phyloP scores from a whole-genome alignment of 2,797 vertebrate species.

The Myiotriccus ornatus region DNA sequence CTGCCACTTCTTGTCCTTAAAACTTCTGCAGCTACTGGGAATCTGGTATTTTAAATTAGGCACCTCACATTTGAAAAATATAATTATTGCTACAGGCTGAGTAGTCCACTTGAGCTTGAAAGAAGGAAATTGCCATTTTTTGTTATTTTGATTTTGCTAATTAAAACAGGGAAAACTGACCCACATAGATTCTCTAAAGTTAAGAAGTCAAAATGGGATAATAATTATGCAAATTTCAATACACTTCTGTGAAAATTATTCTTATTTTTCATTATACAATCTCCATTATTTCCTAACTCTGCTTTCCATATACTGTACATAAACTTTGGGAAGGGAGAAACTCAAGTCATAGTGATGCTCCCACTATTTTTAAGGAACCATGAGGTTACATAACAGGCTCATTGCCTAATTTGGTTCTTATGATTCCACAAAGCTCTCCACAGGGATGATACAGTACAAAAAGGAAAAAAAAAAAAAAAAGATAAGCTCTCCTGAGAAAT shows the following conservation, averaged over 20 bases:
- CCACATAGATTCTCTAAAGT: slow-evolving; percentile 61
- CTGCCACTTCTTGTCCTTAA: slow-evolving; percentile 47
- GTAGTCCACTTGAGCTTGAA: slow-evolving; percentile 55
- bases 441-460: slow-evolving; percentile 32
- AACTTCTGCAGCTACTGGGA: slow-evolving; percentile 68
- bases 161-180: slow-evolving; percentile 66
- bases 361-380: slow-evolving; percentile 57
- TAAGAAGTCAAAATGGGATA: slow-evolving; percentile 67
- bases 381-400: slow-evolving; percentile 50
- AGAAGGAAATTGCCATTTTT: slow-evolving; percentile 61
- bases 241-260: slow-evolving; percentile 1
- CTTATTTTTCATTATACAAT: slow-evolving; percentile 13
- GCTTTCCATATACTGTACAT: background rate
- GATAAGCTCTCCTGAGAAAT: slow-evolving; percentile 56
- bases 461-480: slow-evolving; percentile 33
- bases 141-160: slow-evolving; percentile 72
- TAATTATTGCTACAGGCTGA: slow-evolving; percentile 73
- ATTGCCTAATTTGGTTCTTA: slow-evolving; percentile 64
- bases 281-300: background rate
- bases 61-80: slow-evolving; percentile 72
- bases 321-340: slow-evolving; percentile 13
- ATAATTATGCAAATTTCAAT: slow-evolving; percentile 64
- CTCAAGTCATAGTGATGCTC: background rate
- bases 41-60: slow-evolving; percentile 67
- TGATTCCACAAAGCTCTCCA: slow-evolving; percentile 26